Percentiles rank a stretch among this genome's conserved stretches.
These are phyloP conservation scores for Argyresthia albistria DNA, from an alignment of 2,888 invertebrate genomes.

Conservation along the genomic window DNA sequence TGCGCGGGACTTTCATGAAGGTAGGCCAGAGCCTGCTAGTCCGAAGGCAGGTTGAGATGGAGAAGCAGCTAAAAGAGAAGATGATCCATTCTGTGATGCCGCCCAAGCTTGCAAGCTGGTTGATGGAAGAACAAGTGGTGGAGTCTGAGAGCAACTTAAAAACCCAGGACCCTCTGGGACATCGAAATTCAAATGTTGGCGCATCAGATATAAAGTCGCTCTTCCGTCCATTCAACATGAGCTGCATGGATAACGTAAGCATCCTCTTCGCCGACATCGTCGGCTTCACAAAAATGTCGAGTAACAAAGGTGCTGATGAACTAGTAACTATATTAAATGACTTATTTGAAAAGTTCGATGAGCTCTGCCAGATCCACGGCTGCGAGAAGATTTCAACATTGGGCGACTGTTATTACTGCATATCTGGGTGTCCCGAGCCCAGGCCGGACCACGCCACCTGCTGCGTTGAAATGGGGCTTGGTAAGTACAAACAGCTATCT, in stretches of 20 bases:
- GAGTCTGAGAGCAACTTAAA: constrained; percentile 72
- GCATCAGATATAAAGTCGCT: constrained; percentile 82
- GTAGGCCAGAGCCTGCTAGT: constrained; percentile 94
- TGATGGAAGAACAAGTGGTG: constrained; percentile 82
- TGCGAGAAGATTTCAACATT: constrained; percentile 98
- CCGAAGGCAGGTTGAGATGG: constrained; percentile 90
- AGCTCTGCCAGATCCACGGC: constrained; percentile 87
- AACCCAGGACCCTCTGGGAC: constrained; percentile 43
- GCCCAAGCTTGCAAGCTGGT: constrained; percentile 89
- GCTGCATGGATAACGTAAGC: constrained; percentile 95
- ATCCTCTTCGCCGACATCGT: constrained; percentile 98
- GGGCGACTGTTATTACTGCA: constrained; percentile 95
- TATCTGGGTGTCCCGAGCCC: constrained; percentile 96
- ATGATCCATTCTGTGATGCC: constrained; percentile 99
- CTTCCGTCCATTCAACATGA: constrained; percentile 97
- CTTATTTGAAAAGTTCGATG: constrained; percentile 95
- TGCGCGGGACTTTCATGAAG: constrained; percentile 97
- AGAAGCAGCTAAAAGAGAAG: constrained; percentile 94
- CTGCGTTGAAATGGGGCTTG: constrained; percentile 97
- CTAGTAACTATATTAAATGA: constrained; percentile 96
- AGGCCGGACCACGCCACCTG: constrained; percentile 93
- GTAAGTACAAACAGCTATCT: constrained; percentile 37
- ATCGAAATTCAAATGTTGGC: constrained; percentile 67
- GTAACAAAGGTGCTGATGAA: constrained; percentile 96
- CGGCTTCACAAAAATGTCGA: constrained; percentile 97